These are phyloP conservation scores for Oegoconia quadripuncta DNA, from an alignment of 2,888 invertebrate species.

Conservation along the genomic window DNA sequence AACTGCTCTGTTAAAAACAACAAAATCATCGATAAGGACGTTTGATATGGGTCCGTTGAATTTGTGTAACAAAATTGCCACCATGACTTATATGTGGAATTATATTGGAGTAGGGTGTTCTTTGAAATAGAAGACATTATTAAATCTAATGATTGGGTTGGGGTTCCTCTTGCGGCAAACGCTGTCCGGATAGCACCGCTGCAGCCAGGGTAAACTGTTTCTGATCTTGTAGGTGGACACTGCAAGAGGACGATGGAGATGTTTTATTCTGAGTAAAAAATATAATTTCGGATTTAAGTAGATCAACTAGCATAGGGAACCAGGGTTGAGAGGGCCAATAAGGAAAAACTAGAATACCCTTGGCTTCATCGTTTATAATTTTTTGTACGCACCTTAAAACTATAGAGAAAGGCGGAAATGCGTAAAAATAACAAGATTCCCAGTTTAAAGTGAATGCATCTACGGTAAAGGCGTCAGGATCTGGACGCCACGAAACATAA, in stretches of 20 bases:
- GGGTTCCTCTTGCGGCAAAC: not conserved
- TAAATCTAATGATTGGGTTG: not conserved
- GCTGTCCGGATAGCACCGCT: constrained; percentile 4
- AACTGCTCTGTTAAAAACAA: constrained; percentile 1
- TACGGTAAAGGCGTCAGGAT: constrained; percentile 1
- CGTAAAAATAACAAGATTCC: too few species aligned
- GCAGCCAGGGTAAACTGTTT: constrained; percentile 10
- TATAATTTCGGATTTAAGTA: too few species aligned
- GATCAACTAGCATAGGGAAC: constrained; percentile 17
- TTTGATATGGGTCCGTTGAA: not conserved
- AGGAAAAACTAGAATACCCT: constrained; percentile 9
- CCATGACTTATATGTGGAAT: constrained; percentile 1
- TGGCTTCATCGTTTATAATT: too few species aligned
- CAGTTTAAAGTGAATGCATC: constrained; percentile 18
- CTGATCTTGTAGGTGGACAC: constrained; percentile 10
- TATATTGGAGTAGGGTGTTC: constrained; percentile 1
- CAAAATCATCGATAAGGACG: not conserved
- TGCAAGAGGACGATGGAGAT: constrained; percentile 7
- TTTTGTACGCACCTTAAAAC: too few species aligned
- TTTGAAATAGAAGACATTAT: not conserved
- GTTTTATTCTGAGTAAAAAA: too few species aligned
- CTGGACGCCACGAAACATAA: constrained; percentile 5
- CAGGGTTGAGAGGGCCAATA: too few species aligned
- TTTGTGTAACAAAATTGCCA: constrained; percentile 3
- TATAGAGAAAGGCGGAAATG: too few species aligned